A percentile compares a stretch with the other conserved stretches of the same genome.
phyloP scores from a whole-genome alignment of 1,140 invertebrate genomes.

The Eulimnadia texana region DNA sequence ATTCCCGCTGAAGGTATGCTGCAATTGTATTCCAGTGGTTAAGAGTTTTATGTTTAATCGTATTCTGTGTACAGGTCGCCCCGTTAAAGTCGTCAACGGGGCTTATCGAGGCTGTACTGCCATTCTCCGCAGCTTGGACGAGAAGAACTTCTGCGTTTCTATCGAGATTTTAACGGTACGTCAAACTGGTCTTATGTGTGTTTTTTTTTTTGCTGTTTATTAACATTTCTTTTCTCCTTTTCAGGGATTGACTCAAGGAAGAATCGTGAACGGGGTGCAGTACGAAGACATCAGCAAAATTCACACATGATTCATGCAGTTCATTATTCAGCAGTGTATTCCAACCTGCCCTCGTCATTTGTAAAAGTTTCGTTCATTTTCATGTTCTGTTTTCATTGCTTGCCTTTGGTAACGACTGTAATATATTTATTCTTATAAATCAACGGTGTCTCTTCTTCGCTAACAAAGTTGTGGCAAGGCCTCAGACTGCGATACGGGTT shows the following conservation, averaged over 20 bases:
- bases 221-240: slow-evolving; percentile 19
- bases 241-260: slow-evolving; percentile 42
- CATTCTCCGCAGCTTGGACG: slow-evolving; percentile 49
- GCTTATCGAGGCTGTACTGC: slow-evolving; percentile 58
- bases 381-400: background rate
- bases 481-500: slow-evolving; percentile 49
- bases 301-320: slow-evolving; percentile 16
- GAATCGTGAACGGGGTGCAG: slow-evolving; percentile 44
- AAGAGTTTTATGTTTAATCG: too few species aligned
- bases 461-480: slow-evolving; percentile 55
- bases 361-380: background rate
- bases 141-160: slow-evolving; percentile 55
- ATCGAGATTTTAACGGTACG: slow-evolving; percentile 41
- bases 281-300: slow-evolving; percentile 57
- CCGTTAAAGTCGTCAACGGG: slow-evolving; percentile 71
- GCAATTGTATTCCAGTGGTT: too few species aligned
- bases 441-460: slow-evolving; percentile 47
- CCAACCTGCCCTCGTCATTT: too few species aligned
- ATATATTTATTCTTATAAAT: slow-evolving; percentile 56
- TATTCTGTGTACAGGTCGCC: slow-evolving; percentile 33
- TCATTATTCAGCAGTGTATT: too few species aligned
- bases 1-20: slow-evolving; percentile 77
- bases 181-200: background rate
- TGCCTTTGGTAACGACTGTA: slow-evolving; percentile 15
- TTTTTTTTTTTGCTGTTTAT: background rate